Conservation (phyloP, 92 coral and sea anemone species). For the Micromussa lordhowensis region DNA sequence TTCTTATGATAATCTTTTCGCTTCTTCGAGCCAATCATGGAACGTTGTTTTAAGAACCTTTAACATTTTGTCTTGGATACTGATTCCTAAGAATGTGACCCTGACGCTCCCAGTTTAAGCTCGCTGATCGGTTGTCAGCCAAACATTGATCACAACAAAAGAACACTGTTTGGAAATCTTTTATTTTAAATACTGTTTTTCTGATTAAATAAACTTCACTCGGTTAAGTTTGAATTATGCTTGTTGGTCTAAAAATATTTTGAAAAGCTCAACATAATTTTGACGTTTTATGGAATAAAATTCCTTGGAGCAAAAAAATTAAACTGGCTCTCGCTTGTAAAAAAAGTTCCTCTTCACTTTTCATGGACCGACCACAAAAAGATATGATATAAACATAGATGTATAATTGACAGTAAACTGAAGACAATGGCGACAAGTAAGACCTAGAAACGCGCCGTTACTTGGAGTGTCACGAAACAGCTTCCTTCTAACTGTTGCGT, state of each 20-base stretch:
- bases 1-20: neutral
- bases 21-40: neutral
- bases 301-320: too few species aligned
- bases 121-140: neutral
- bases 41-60: neutral
- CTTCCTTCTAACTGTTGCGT: neutral
- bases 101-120: neutral
- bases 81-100: neutral
- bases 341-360: neutral
- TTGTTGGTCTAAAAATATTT: too few species aligned
- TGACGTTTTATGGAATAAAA: too few species aligned
- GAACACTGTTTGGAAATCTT: neutral
- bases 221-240: neutral
- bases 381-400: neutral
- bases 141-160: neutral
- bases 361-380: neutral
- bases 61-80: neutral
- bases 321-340: too few species aligned
- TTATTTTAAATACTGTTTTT: neutral
- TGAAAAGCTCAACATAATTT: too few species aligned
- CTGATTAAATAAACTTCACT: neutral
- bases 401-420: neutral
- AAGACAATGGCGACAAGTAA: neutral
- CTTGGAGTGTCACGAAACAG: neutral
- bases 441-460: neutral